These are phyloP conservation scores for Lutraria lutraria DNA, from an alignment of 2,888 invertebrate genomes.

Conservation along the genomic window DNA sequence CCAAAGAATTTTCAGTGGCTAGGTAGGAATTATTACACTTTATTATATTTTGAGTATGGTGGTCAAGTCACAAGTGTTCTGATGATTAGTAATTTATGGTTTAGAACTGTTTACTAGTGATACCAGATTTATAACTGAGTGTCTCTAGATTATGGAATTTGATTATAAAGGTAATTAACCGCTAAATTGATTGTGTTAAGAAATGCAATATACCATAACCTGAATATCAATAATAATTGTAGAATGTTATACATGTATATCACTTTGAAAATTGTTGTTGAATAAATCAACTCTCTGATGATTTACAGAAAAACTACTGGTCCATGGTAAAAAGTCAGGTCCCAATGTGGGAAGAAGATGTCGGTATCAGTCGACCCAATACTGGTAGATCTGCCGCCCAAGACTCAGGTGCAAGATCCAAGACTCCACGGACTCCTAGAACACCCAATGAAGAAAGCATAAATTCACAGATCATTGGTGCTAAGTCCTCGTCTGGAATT, in stretches of 20 bases:
- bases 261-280: too few relatives aligned
- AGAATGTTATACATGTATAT: too few relatives aligned
- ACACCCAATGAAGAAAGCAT: neutral
- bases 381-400: constrained; percentile 26
- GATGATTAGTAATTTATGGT: too few relatives aligned
- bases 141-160: too few relatives aligned
- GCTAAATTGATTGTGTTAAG: too few relatives aligned
- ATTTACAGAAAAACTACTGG: constrained; percentile 74
- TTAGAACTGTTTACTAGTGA: too few relatives aligned
- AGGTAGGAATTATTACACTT: too few relatives aligned
- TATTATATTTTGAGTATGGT: too few relatives aligned
- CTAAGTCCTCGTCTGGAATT: constrained; percentile 27
- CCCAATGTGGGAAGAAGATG: constrained; percentile 73
- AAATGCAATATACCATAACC: neutral
- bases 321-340: constrained; percentile 75
- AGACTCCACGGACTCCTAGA: neutral
- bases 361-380: constrained; percentile 52
- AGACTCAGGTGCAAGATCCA: constrained; percentile 29
- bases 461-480: neutral
- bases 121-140: too few relatives aligned
- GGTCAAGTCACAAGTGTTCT: too few relatives aligned
- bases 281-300: neutral
- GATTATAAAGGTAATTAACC: too few relatives aligned
- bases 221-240: neutral
- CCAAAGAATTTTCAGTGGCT: too few relatives aligned